Base-by-base conservation (phyloP, 2,888 invertebrate genomes). In the Apodemia duryi region DNA sequence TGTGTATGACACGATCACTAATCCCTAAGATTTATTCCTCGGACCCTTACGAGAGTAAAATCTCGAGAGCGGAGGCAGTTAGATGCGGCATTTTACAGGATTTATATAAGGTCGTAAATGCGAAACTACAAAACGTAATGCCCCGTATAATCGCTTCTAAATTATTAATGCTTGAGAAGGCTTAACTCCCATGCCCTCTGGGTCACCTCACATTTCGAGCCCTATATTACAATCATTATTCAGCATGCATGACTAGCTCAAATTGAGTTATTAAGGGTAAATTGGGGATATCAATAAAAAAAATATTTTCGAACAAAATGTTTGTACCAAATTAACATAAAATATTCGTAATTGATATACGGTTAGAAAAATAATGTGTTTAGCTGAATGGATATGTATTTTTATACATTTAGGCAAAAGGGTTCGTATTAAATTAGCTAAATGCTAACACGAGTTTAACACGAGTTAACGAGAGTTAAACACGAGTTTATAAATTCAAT, bases 111-210 rank as follows among this genome's bases (percentile, higher is more conserved):
- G 71, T 69, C 67, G 67, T 64, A 69, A 71, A 68, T 69, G 71
- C 63, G 71, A 71, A 71, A 73, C 70, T 72, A 71, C 71, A 67
- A 70, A 67, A 70, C 69, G 68, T 73, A 74, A 74, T 73, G 73
- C 71, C 61, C 67, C 71, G 70, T 72, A 70, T 75, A 72, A 77
- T 73, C 75, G 75, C 70, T 71, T 73, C 75, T 77, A 75, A 78
- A 76, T 73, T 72, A 73, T 72, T 60, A 60, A 60, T 35, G 60
- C 60, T 60, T 32, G 35, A 32, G 60, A 35, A 51, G 32, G 60
- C 35, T 60, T 60, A 60, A 60, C 13, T 60, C 60, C 60, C 60
- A 11, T 32, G 29, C 32, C 11, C 29, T 5, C 46, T 21, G 60
- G 60, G 60, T 60, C 60, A 60, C 60, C 60, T 60, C 32, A 29